Conservation (phyloP, 1,140 invertebrate genomes). For the Triops longicaudatus region DNA sequence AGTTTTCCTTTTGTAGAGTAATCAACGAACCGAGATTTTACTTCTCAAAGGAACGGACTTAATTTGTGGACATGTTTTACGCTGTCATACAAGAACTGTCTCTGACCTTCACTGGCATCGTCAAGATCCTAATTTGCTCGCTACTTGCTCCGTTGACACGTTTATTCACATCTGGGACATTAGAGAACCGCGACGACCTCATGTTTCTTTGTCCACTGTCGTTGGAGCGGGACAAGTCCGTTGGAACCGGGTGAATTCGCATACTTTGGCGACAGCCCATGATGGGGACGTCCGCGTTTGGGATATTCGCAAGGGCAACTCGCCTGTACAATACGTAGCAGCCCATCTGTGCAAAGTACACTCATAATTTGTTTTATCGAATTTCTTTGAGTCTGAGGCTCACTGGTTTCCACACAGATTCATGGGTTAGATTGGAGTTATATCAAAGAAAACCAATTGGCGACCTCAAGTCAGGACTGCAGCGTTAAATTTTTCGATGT, state of each 20-base stretch:
- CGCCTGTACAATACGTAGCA: conserved; percentile 83
- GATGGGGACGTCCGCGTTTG: conserved; percentile 91
- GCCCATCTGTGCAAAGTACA: conserved; percentile 74
- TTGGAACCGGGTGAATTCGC: conserved; percentile 76
- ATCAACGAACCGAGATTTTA: conserved; percentile 73
- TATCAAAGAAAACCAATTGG: conserved; percentile 69
- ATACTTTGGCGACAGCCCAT: conserved; percentile 84
- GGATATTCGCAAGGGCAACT: conserved; percentile 81
- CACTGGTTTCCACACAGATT: conserved; percentile 48
- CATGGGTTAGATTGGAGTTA: conserved; percentile 91
- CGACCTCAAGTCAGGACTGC: conserved; percentile 88
- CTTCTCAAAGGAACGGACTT: conserved; percentile 58
- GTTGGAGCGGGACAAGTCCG: conserved; percentile 87
- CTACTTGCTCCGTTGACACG: conserved; percentile 87
- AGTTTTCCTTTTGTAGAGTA: conserved; percentile 50
- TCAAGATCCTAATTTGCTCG: conserved; percentile 76
- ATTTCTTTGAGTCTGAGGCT: not conserved
- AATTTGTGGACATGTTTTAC: conserved; percentile 59
- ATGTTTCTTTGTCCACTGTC: conserved; percentile 67
- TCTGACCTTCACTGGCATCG: conserved; percentile 90
- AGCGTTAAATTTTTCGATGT: conserved; percentile 92
- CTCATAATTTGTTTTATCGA: not conserved
- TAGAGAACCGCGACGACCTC: conserved; percentile 69
- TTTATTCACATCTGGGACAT: conserved; percentile 91
- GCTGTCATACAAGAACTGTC: conserved; percentile 76